Conservation (phyloP, 2,113 vertebrate species). For the Podarcis raffonei region DNA sequence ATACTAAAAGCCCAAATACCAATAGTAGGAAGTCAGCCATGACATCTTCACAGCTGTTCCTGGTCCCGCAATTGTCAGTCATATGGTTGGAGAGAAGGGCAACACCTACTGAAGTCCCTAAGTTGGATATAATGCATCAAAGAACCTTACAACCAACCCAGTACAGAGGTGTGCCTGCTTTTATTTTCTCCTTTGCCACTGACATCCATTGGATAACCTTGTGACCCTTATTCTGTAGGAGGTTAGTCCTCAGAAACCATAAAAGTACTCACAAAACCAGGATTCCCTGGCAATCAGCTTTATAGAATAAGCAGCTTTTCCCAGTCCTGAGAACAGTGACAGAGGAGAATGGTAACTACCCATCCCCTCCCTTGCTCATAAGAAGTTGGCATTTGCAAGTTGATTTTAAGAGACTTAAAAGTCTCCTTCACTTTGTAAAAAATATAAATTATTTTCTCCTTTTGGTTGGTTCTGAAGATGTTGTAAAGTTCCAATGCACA, state of each 20-base stretch:
- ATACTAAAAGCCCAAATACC: background rate
- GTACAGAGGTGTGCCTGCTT: background rate
- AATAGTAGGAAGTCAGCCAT: background rate
- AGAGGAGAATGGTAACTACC: constrained; percentile 52
- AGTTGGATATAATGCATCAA: background rate
- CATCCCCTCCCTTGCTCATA: constrained; percentile 27
- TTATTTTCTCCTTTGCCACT: constrained; percentile 4
- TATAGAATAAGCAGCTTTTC: constrained; percentile 61
- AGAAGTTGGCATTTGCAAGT: constrained; percentile 50
- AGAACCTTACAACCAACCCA: background rate
- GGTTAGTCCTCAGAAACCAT: constrained; percentile 43
- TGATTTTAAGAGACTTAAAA: constrained; percentile 55
- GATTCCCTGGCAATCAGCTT: constrained; percentile 60
- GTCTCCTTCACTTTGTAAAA: constrained; percentile 36
- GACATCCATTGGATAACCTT: constrained; percentile 20
- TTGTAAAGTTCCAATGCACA: background rate
- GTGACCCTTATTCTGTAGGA: constrained; percentile 35
- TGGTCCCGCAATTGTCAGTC: background rate
- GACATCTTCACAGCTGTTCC: background rate
- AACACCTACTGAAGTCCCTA: background rate
- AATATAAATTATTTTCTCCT: constrained; percentile 42
- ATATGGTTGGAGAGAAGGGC: background rate
- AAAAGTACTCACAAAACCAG: constrained; percentile 43
- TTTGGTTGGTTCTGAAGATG: constrained; percentile 34
- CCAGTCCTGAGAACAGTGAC: constrained; percentile 41